Base-by-base conservation (phyloP, 2,113 vertebrate genomes). In the Cyrtonyx montezumae region DNA sequence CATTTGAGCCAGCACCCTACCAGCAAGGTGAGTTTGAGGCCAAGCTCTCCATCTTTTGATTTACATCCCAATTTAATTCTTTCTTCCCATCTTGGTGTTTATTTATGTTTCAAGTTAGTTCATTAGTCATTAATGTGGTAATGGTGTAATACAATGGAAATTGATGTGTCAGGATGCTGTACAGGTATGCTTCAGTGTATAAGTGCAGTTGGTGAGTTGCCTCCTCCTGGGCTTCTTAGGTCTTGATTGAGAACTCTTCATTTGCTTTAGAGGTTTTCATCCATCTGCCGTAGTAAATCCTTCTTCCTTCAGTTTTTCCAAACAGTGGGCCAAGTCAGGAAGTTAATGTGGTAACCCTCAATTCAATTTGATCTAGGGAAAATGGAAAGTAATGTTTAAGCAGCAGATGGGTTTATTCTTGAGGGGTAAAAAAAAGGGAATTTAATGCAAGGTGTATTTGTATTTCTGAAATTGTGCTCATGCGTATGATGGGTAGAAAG, bases 1-100 rank as follows among this genome's bases (percentile, higher is more conserved):
- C 98, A 1, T 99, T 99, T 96, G 99, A 99, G n/a, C 96, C 98
- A 86, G 94, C 98, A 3, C 98, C 98, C 32, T 99, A 99, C 93
- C 97, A 98, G 30, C 94, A 98, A 97, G 98, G 99, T 99, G 96
- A 92, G 58, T 25, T 37, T 67, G 56, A 56, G 32, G 40, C 28
- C 7, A 43, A 42, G 11, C 28, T 81, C 59, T 69, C 8, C 21
- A 2, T 79, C n/a, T 58, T 25, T 73, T 34, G 8, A 32, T 53
- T 20, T 51, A 53, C 5, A 0, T 56, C 9, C 23, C 53, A 8
- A 30, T 89, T 67, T 76, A n/a, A 36, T 23, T 86, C 62, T 42
- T 90, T 51, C 15, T 81, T 75, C 19, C 30, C 6, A 2, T 23
- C 53, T 19, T 91, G 69, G 6, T 42, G 43, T 92, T 87, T 58